phyloP scores from a whole-genome alignment of 1,140 invertebrate genomes.

The Zaprionus ghesquierei region DNA sequence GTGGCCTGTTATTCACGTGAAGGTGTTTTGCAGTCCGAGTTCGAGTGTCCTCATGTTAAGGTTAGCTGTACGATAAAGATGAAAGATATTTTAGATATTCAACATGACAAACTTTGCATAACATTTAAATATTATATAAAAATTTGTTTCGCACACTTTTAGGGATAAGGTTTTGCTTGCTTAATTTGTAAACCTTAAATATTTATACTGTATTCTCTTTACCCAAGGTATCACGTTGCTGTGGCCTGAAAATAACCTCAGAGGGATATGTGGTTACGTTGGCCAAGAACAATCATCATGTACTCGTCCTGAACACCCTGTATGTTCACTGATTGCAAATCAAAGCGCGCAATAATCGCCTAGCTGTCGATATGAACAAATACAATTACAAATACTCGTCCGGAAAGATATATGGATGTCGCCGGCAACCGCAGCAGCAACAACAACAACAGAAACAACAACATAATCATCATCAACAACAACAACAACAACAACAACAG shows the following conservation, averaged over 20 bases:
- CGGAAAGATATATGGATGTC: slow-evolving; percentile 64
- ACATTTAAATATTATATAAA: background rate
- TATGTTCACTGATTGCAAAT: slow-evolving; percentile 91
- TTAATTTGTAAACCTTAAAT: background rate
- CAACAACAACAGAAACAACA: slow-evolving; percentile 28
- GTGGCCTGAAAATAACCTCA: slow-evolving; percentile 97
- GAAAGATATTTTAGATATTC: too few species aligned
- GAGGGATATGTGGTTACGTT: slow-evolving; percentile 98
- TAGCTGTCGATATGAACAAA: slow-evolving; percentile 74
- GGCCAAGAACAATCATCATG: slow-evolving; percentile 99
- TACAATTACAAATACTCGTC: slow-evolving; percentile 73
- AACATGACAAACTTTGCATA: background rate
- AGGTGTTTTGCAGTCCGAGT: slow-evolving; percentile 94
- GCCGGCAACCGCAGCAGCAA: slow-evolving; percentile 41
- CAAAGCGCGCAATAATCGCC: slow-evolving; percentile 72
- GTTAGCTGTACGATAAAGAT: slow-evolving; percentile 83
- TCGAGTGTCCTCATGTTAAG: slow-evolving; percentile 98
- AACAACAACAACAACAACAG: slow-evolving; percentile 23
- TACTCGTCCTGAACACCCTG: slow-evolving; percentile 96
- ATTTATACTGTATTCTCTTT: background rate
- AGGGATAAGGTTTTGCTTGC: background rate
- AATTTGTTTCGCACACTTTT: background rate
- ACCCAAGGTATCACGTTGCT: slow-evolving; percentile 95
- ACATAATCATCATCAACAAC: background rate
- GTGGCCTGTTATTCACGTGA: slow-evolving; percentile 96